Evolutionary conservation across 2,888 invertebrate genomes (phyloP).

Genomic region (Mesorhabditis sp.): DNA sequence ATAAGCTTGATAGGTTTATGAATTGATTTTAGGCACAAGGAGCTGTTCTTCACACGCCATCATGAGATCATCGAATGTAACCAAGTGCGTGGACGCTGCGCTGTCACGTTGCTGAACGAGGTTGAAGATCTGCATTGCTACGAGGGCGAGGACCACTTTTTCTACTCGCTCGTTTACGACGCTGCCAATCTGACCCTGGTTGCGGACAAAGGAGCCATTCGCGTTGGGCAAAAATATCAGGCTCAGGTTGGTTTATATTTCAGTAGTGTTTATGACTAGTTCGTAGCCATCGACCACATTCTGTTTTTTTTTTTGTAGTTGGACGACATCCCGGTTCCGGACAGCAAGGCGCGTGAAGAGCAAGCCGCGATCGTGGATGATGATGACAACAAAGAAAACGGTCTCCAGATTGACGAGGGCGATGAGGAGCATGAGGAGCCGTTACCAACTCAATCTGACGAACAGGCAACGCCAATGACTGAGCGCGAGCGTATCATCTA

Average conservation of each 20-base stretch:
- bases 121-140: slow-evolving; percentile 93
- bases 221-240: slow-evolving; percentile 89
- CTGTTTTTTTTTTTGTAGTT: slow-evolving; percentile 1
- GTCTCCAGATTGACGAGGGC: slow-evolving; percentile 14
- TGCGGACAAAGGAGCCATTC: slow-evolving; percentile 89
- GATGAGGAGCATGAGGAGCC: slow-evolving; percentile 26
- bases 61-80: slow-evolving; percentile 97
- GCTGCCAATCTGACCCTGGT: slow-evolving; percentile 95
- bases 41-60: slow-evolving; percentile 87
- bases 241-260: slow-evolving; percentile 62
- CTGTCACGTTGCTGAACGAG: slow-evolving; percentile 96
- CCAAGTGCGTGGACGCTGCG: slow-evolving; percentile 95
- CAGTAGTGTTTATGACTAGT: background rate
- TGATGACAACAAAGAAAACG: slow-evolving; percentile 30
- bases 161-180: slow-evolving; percentile 98
- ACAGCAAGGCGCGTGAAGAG: slow-evolving; percentile 13
- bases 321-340: slow-evolving; percentile 7
- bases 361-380: slow-evolving; percentile 12
- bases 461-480: background rate
- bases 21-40: slow-evolving; percentile 70
- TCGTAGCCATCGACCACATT: background rate
- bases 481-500: slow-evolving; percentile 73
- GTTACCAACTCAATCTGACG: background rate
- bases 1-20: no score
- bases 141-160: slow-evolving; percentile 95